Evolutionary conservation across 2,113 vertebrate genomes (phyloP).

Genomic region (Promerops cafer): DNA sequence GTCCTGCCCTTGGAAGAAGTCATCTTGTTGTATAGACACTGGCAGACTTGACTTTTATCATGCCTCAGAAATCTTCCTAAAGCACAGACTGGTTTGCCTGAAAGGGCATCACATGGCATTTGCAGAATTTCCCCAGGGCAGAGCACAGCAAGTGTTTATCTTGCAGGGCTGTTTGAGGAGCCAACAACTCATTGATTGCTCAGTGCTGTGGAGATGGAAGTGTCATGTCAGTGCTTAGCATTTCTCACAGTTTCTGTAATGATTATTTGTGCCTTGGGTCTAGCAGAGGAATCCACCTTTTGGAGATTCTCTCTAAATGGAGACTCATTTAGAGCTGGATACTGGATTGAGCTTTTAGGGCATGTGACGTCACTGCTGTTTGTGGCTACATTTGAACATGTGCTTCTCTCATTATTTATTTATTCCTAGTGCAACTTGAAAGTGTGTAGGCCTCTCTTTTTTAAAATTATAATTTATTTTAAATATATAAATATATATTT

Average conservation of each 20-base stretch:
- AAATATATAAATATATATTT: background rate
- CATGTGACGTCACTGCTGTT: background rate
- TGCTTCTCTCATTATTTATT: background rate
- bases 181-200: background rate
- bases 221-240: background rate
- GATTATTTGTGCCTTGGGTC: background rate
- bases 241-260: background rate
- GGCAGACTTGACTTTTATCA: background rate
- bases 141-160: background rate
- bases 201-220: background rate
- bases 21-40: background rate
- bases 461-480: background rate
- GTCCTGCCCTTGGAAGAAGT: background rate
- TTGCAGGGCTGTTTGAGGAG: background rate
- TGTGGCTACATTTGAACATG: background rate
- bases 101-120: conserved; percentile 46
- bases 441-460: background rate
- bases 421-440: background rate
- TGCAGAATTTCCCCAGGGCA: background rate
- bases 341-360: background rate
- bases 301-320: background rate
- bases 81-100: background rate
- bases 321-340: background rate
- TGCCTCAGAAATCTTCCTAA: background rate
- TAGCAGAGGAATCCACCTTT: background rate